A percentile compares a stretch with the other conserved stretches of the same genome.
Conservation (phyloP, 2,113 vertebrate species). For the Proterorhinus semilunaris region DNA sequence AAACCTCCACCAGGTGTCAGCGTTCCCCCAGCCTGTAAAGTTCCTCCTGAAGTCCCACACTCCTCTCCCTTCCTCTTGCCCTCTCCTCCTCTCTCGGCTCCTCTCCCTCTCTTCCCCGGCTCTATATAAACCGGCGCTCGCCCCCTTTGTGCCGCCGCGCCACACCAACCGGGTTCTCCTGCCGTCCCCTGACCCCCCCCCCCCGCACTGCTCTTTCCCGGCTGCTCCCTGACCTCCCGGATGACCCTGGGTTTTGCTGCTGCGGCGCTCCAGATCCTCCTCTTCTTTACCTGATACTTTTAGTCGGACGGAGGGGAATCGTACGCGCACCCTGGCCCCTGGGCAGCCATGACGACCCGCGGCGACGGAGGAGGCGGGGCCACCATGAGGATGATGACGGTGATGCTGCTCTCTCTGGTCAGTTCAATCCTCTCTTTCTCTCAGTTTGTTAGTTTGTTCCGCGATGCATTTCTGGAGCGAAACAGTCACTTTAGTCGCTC, state of each 20-base stretch:
- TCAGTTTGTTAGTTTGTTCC: background rate
- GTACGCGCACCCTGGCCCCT: background rate
- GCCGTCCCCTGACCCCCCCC: conserved; percentile 35
- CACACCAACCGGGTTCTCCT: conserved; percentile 23
- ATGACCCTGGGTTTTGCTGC: conserved; percentile 42
- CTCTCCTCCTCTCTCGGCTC: conserved; percentile 13
- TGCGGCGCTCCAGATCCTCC: conserved; percentile 33
- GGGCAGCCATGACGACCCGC: conserved; percentile 59
- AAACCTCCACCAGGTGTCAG: conserved; percentile 13
- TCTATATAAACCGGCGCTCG: conserved; percentile 66
- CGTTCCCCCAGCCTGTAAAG: conserved; percentile 32
- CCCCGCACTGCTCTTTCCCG: background rate
- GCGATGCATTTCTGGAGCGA: background rate
- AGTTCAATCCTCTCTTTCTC: conserved; percentile 28
- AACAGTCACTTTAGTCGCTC: background rate
- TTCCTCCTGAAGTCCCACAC: conserved; percentile 48
- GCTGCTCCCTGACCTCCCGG: conserved; percentile 43
- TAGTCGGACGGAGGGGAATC: background rate
- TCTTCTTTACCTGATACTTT: background rate
- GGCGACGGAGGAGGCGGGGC: conserved; percentile 34
- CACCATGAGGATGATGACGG: conserved; percentile 29
- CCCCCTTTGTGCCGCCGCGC: conserved; percentile 42
- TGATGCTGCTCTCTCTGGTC: conserved; percentile 66
- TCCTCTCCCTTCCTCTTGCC: conserved; percentile 12
- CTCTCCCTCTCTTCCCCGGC: conserved; percentile 38